These are phyloP conservation scores for Monoplex corrugatus DNA, from an alignment of 2,888 invertebrate genomes.

Conservation along the genomic window DNA sequence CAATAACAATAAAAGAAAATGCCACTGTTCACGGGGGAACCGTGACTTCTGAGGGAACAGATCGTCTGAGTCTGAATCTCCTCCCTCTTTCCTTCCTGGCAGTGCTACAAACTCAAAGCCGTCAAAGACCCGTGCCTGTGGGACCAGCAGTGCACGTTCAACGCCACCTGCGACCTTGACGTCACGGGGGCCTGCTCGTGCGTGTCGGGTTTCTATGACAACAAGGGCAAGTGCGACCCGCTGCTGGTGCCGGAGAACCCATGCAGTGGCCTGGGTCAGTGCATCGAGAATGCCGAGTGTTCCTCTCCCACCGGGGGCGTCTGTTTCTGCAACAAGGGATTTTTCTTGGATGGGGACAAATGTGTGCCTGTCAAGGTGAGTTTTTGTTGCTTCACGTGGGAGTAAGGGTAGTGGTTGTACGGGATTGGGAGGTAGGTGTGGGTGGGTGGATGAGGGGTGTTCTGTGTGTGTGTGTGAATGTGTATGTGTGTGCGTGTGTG, in stretches of 20 bases:
- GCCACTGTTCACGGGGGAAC: too few species aligned
- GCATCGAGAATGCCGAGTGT: slow-evolving; percentile 51
- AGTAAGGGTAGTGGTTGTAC: neutral
- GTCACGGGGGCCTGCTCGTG: slow-evolving; percentile 46
- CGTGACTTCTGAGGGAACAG: too few species aligned
- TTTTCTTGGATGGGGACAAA: slow-evolving; percentile 31
- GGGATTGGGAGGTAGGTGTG: neutral
- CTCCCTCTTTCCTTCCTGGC: neutral
- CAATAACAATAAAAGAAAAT: too few species aligned
- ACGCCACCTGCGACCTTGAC: slow-evolving; percentile 47
- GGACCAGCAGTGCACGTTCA: slow-evolving; percentile 51
- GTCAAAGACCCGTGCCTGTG: slow-evolving; percentile 37
- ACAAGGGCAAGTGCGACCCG: slow-evolving; percentile 46
- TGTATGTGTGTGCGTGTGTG: slow-evolving; percentile 38
- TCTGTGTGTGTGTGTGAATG: too few species aligned
- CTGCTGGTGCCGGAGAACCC: slow-evolving; percentile 40
- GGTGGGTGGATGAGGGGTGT: slow-evolving; percentile 35
- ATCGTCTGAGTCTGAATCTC: too few species aligned
- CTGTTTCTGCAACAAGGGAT: slow-evolving; percentile 50
- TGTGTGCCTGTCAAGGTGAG: slow-evolving; percentile 51
- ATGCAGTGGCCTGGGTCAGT: slow-evolving; percentile 51
- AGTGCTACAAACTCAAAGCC: slow-evolving; percentile 34
- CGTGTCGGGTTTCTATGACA: slow-evolving; percentile 43
- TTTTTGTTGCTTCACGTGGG: too few species aligned
- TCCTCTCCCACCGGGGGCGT: slow-evolving; percentile 30